Base-by-base conservation (phyloP, 2,797 vertebrate genomes). In the Esox masquinongy region DNA sequence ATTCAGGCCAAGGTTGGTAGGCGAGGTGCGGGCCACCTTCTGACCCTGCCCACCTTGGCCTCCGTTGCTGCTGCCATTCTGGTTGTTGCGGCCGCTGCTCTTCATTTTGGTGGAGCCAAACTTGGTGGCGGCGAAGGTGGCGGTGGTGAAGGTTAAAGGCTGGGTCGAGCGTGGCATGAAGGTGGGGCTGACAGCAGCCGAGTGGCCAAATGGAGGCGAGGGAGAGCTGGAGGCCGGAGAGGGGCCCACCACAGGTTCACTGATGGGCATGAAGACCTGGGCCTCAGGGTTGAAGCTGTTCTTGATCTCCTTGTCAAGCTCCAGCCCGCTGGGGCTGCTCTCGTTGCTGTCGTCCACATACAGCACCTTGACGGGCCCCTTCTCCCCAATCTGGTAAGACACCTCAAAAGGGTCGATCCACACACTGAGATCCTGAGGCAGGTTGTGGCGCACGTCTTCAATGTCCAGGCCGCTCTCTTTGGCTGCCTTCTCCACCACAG, bases 81-180 rank as follows among this genome's bases (percentile, higher is more conserved):
- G 88, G 77, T 72, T 77, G 88, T 90, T 90, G 31, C 97, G 96
- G 84, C 96, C 95, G 67, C 95, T 96, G 77, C 94, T 97, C 94
- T 99, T 99, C 96, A 99, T 99, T 93, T 99, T 99, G 88, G 98
- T 99, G 82, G 97, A 99, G 92, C 98, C 97, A 68, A 99, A 99
- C 94, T 99, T 99, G 90, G 98, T 99, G 94, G 98, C 97, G 68
- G 98, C 97, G 51, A 99, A 99, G 79, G 96, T 97, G 94, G 97
- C 97, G 86, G 97, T 98, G 79, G 97, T 99, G 91, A 99, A 99
- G 94, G 97, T 99, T 92, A 99, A 95, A 92, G 97, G 97, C 95
- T 99, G 97, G 49, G 95, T 92, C 87, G 96, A 96, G 81, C 96
- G 95, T 89, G 96, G 96, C 96, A 98, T 97, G 85, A 99, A 98